Evolutionary conservation across 2,888 invertebrate species (phyloP), one percentile per base, ranked within the genome.

Genomic region (Auanema sp.): DNA sequence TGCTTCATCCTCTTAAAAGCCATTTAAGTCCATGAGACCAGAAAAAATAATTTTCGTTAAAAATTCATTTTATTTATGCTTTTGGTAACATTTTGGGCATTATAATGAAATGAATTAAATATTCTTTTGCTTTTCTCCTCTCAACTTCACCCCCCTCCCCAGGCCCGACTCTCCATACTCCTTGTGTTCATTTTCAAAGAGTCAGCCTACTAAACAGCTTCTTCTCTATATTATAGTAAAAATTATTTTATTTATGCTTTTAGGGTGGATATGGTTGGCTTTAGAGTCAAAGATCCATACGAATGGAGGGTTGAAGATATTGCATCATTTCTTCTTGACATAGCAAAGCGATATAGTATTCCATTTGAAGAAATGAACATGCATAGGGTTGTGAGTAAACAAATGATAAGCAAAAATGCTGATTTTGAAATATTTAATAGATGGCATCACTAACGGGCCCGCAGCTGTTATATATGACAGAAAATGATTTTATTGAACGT

Each of bases 241-340:
- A 14, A 4, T 40, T n/a, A 23, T 41, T 18, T n/a, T 42, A 33
- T 33, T 33, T 8, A 33, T 33, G 33, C 33, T 42, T 62, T 72
- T 56, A 75, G 75, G 51, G 75, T 83, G 12, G 81, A 83, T 60
- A 59, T 83, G 59, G 77, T 33, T 33, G 56, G 78, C 8, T 83
- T 76, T 60, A 85, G 85, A 69, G 83, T 70, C 21, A 79, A 78
- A 58, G 80, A 82, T 56, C 79, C 83, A 11, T 54, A 64, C 50
- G 79, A 78, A 53, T 83, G 83, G 83, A 58, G 64, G 18, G 69
- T 65, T 51, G 80, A 82, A 61, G 83, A 83, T 63, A 80, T 83
- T 40, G 71, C 83, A 42, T 77, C 79, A 8, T 83, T 83, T 83
- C 68, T 84, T 68, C 64, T 84, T 40, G 79, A 79, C 63, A 77